Conservation (phyloP, 2,113 vertebrate species). For the Ivindomyrus marchei region DNA sequence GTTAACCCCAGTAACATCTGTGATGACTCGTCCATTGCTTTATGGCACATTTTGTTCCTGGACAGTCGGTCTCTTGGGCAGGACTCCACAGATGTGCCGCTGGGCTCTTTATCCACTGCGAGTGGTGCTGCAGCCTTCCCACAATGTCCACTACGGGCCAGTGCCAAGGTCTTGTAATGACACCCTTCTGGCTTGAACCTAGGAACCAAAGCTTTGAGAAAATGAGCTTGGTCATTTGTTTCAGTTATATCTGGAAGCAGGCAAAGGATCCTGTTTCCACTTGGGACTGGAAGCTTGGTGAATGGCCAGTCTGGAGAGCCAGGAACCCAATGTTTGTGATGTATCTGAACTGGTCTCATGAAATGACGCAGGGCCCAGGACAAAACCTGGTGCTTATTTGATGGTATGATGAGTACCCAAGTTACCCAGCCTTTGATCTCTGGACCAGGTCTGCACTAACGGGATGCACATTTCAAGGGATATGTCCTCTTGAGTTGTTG, state of each 20-base stretch:
- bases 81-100: neutral
- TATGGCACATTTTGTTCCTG: conserved; percentile 12
- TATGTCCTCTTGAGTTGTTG: neutral
- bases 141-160: neutral
- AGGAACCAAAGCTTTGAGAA: conserved; percentile 2
- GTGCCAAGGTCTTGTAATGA: neutral
- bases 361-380: neutral
- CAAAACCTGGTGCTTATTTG: neutral
- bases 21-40: neutral
- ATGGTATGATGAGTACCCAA: neutral
- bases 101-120: neutral
- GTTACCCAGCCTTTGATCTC: neutral
- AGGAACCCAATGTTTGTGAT: neutral
- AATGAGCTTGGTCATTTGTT: neutral
- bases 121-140: neutral
- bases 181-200: neutral
- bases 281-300: neutral
- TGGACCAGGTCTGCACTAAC: neutral
- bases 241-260: neutral
- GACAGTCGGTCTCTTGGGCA: neutral
- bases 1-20: neutral
- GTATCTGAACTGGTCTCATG: neutral
- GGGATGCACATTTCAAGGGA: neutral
- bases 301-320: neutral
- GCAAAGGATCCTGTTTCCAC: neutral